These are phyloP conservation scores for Meles meles DNA, from an alignment of 2,113 vertebrate species.

Conservation along the genomic window DNA sequence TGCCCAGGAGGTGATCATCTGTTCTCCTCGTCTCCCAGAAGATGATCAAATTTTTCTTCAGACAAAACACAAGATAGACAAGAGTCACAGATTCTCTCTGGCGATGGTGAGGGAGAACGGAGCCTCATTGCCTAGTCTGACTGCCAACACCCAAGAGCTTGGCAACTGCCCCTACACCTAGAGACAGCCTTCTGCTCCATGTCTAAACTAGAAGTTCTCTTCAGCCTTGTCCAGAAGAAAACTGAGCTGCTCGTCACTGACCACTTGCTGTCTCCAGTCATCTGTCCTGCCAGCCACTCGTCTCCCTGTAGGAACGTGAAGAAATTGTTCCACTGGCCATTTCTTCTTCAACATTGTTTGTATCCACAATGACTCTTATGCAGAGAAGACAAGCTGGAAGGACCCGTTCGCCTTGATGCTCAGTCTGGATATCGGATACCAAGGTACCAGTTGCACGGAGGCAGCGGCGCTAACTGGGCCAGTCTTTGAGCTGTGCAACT, in stretches of 20 bases:
- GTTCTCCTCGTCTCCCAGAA: conserved; percentile 90
- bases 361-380: conserved; percentile 87
- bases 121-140: conserved; percentile 90
- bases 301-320: conserved; percentile 84
- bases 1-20: conserved; percentile 83
- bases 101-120: conserved; percentile 91
- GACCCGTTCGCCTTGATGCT: conserved; percentile 89
- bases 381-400: conserved; percentile 87
- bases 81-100: conserved; percentile 90
- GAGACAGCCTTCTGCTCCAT: conserved; percentile 89
- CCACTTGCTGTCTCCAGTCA: conserved; percentile 90
- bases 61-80: conserved; percentile 91
- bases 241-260: conserved; percentile 90
- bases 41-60: conserved; percentile 92
- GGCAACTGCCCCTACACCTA: conserved; percentile 92
- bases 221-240: conserved; percentile 82
- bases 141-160: conserved; percentile 89
- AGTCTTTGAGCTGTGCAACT: conserved; percentile 91
- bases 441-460: conserved; percentile 90
- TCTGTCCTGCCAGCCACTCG: conserved; percentile 86
- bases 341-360: conserved; percentile 92
- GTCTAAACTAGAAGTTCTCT: conserved; percentile 73
- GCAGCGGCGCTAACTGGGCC: conserved; percentile 89
- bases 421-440: conserved; percentile 90
- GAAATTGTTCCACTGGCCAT: conserved; percentile 93